These are phyloP conservation scores for Acipenser oxyrinchus DNA, from an alignment of 2,797 vertebrate species.

Conservation along the genomic window DNA sequence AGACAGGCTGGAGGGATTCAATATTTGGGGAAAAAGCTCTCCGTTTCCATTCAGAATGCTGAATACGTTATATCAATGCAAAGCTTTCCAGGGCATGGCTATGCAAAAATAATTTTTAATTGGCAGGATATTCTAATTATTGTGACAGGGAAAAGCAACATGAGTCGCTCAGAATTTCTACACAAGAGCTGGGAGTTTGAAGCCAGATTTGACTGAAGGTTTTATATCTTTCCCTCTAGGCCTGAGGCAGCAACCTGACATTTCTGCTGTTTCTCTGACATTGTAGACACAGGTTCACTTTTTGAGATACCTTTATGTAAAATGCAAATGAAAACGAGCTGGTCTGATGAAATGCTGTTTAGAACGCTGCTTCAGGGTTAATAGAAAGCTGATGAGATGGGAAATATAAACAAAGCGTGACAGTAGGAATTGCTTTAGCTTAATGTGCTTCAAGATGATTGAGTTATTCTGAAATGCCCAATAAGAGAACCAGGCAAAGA, in stretches of 20 bases:
- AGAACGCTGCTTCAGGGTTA: not conserved
- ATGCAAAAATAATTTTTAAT: slow-evolving; percentile 4
- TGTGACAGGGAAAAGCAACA: slow-evolving; percentile 5
- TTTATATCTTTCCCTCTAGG: slow-evolving; percentile 8
- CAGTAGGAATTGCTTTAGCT: too few species aligned
- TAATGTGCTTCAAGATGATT: too few species aligned
- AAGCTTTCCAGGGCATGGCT: slow-evolving; percentile 5
- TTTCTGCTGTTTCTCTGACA: slow-evolving; percentile 2
- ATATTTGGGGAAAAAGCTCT: not conserved
- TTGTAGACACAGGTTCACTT: not conserved
- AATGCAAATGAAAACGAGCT: slow-evolving; percentile 7
- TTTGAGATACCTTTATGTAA: slow-evolving; percentile 1
- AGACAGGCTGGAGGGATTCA: not conserved
- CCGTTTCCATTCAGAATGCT: not conserved
- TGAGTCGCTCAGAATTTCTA: slow-evolving; percentile 1
- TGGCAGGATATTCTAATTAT: slow-evolving; percentile 8
- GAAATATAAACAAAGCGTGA: too few species aligned
- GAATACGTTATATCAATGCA: not conserved
- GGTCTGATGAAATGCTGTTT: slow-evolving; percentile 2
- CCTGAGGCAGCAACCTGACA: slow-evolving; percentile 4
- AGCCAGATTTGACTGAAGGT: slow-evolving; percentile 4
- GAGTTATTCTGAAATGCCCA: too few species aligned
- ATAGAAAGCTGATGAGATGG: not conserved
- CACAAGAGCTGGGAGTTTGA: not conserved
- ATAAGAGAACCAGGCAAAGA: too few species aligned